These are phyloP conservation scores for Avahi laniger DNA, from an alignment of 2,797 vertebrate genomes.

Conservation along the genomic window DNA sequence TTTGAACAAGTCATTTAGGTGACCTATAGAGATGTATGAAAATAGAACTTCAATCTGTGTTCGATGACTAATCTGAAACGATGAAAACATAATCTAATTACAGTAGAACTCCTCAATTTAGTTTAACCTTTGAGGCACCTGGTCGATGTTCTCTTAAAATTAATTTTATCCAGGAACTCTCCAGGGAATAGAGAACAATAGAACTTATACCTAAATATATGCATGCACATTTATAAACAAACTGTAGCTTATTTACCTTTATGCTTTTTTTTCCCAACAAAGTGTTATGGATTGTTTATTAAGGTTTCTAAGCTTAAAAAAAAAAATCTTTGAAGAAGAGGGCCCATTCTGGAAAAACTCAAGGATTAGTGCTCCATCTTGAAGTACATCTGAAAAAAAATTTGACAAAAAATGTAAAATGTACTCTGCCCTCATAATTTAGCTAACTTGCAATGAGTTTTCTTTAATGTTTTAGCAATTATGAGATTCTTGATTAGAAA, in stretches of 20 bases:
- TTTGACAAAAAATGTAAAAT: neutral
- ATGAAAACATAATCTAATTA: conserved; percentile 63
- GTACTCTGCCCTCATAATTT: conserved; percentile 30
- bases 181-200: conserved; percentile 22
- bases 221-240: conserved; percentile 29
- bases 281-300: neutral
- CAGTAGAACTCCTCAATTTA: conserved; percentile 32
- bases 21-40: conserved; percentile 34
- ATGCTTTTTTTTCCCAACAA: conserved; percentile 25
- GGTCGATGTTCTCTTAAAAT: conserved; percentile 32
- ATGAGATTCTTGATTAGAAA: conserved; percentile 34
- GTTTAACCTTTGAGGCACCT: conserved; percentile 57
- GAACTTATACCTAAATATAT: neutral
- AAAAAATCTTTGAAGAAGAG: neutral
- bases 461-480: conserved; percentile 38
- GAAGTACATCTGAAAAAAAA: neutral
- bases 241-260: neutral
- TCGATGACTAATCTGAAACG: conserved; percentile 46
- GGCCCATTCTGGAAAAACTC: conserved; percentile 7
- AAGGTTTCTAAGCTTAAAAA: neutral
- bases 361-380: neutral
- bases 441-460: neutral
- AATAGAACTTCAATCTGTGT: conserved; percentile 42
- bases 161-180: conserved; percentile 53
- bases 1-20: conserved; percentile 50